Evolutionary conservation across 2,113 vertebrate species (phyloP), one percentile per base, ranked within the genome.

Genomic region (Halcyon malimbica): DNA sequence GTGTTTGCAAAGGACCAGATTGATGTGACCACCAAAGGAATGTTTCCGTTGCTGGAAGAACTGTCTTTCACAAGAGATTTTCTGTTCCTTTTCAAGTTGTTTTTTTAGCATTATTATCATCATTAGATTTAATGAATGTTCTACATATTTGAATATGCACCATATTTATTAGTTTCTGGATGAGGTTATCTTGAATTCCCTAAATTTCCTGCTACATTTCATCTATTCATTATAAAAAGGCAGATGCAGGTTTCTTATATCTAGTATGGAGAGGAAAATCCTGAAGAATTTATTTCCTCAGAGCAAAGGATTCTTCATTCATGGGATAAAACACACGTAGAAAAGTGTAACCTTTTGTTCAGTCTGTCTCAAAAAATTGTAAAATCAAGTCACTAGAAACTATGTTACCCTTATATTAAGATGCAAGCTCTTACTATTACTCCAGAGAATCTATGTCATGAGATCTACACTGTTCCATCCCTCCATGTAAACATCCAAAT

Each of bases 11-110:
- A 83, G 46, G 63, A 71, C 25, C 46, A n/a, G 51, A 81, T 23
- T 93, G 86, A 90, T 60, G 79, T 93, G 85, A 89, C 76, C 83
- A 81, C 79, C 39, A 53, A 90, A 94, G 76, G 76, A 96, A 95
- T 94, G 88, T 60, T 95, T 90, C 67, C 54, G 92, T 88, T 90
- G 46, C 87, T 88, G 60, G 46, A 90, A 90, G 60, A 97, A 26
- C 51, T 89, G 25, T 81, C 69, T 79, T 84, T 87, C 90, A 87
- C 53, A 54, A 79, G 51, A 89, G 86, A 89, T 94, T 93, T 84
- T 92, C 64, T 92, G 83, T 92, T 84, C 89, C 31, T 89, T 92
- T 92, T 65, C 10, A 42, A 82, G 60, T 57, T 18, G 54, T 91
- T 94, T 94, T 95, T 94, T 77, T 76, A 79, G 17, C 11, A 71